phyloP scores from a whole-genome alignment of 2,113 vertebrate genomes.

The Trochalopteron elliotii region DNA sequence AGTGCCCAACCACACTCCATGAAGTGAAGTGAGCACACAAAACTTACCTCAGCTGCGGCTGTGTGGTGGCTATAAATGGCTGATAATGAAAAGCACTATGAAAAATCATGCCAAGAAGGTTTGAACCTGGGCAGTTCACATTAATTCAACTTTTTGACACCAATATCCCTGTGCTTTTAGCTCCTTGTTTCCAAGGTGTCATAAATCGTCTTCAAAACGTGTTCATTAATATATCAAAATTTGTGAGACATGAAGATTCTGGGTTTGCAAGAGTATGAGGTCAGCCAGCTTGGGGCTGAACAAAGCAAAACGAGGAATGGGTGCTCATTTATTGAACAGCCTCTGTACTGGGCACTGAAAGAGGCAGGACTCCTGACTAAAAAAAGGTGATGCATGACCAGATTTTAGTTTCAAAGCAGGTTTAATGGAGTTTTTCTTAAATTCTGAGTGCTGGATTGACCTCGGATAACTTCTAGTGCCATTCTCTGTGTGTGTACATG shows the following conservation, averaged over 20 bases:
- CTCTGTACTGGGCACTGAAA: background rate
- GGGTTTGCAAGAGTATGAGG: background rate
- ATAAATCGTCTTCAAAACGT: background rate
- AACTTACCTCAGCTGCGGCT: background rate
- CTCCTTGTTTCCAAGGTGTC: background rate
- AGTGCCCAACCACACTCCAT: accelerated
- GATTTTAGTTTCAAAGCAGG: background rate
- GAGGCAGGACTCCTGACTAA: background rate
- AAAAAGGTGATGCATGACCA: background rate
- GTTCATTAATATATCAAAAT: background rate
- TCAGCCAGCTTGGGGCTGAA: background rate
- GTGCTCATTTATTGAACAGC: background rate
- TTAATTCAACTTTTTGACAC: background rate
- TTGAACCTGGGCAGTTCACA: background rate
- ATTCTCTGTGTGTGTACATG: background rate
- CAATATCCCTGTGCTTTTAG: background rate
- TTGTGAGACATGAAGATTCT: background rate
- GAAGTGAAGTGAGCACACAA: background rate
- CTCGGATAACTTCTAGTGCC: background rate
- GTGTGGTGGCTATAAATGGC: background rate
- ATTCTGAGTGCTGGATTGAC: background rate
- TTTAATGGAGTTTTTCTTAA: background rate
- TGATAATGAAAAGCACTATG: background rate
- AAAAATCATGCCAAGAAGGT: background rate
- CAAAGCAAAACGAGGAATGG: background rate